Evolutionary conservation across 2,113 vertebrate species (phyloP).

Genomic region (Phaetusa simplex): DNA sequence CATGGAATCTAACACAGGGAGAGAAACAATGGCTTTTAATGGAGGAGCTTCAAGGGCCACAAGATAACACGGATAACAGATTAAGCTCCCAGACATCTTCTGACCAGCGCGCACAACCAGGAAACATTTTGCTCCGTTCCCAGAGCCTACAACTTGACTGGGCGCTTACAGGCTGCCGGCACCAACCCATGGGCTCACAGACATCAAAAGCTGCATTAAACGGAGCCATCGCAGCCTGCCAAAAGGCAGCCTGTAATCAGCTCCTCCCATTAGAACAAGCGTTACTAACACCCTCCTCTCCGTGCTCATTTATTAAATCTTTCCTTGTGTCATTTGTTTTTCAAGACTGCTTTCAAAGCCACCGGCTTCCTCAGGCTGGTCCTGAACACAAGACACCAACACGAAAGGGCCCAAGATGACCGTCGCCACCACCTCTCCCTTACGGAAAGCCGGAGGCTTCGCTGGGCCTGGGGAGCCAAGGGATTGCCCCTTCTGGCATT

Average conservation of each 20-base stretch:
- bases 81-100: neutral
- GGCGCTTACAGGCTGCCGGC: neutral
- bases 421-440: neutral
- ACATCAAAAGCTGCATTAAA: neutral
- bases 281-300: constrained; percentile 34
- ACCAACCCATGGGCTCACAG: neutral
- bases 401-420: neutral
- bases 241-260: constrained; percentile 35
- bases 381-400: neutral
- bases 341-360: constrained; percentile 15
- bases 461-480: neutral
- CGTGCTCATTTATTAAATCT: neutral
- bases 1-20: constrained; percentile 85
- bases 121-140: neutral
- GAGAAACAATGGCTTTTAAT: neutral
- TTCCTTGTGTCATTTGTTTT: constrained; percentile 44
- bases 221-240: neutral
- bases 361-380: neutral
- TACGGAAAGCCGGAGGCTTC: neutral
- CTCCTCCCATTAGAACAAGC: constrained; percentile 37
- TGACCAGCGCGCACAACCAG: neutral
- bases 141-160: neutral
- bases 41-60: neutral
- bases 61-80: neutral
- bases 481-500: neutral